phyloP scores from a whole-genome alignment of 2,888 invertebrate genomes.

The Dorcus parallelipipedus region DNA sequence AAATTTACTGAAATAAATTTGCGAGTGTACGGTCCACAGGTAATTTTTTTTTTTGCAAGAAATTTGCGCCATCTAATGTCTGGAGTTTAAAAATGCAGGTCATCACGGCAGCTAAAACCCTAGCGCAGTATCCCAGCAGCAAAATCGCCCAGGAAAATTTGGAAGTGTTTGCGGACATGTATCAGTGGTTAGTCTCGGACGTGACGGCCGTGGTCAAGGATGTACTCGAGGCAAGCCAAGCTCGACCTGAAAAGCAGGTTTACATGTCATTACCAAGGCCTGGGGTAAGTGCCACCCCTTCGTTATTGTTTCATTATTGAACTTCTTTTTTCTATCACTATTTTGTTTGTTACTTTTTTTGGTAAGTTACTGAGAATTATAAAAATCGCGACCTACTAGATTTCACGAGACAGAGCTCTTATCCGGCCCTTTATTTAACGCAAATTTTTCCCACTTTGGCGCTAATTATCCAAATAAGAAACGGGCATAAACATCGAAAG shows the following conservation, averaged over 20 bases:
- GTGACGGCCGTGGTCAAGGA: constrained; percentile 88
- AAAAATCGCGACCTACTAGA: too few species aligned
- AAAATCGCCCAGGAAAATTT: constrained; percentile 96
- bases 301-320: neutral
- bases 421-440: too few species aligned
- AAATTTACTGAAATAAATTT: constrained; percentile 95
- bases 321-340: too few species aligned
- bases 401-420: too few species aligned
- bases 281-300: constrained; percentile 60
- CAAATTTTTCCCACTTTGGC: too few species aligned
- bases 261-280: constrained; percentile 94
- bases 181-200: constrained; percentile 90
- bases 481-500: too few species aligned
- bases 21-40: constrained; percentile 91
- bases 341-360: too few species aligned
- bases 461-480: too few species aligned
- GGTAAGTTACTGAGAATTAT: too few species aligned
- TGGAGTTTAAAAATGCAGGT: constrained; percentile 44
- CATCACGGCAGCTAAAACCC: constrained; percentile 87
- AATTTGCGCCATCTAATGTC: neutral
- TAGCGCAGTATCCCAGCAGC: constrained; percentile 88
- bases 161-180: constrained; percentile 93
- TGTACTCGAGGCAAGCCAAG: constrained; percentile 75
- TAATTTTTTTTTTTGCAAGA: constrained; percentile 25
- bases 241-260: constrained; percentile 67